Evolutionary conservation across 2,113 vertebrate species (phyloP).

Genomic region (Phylloscopus trochilus): DNA sequence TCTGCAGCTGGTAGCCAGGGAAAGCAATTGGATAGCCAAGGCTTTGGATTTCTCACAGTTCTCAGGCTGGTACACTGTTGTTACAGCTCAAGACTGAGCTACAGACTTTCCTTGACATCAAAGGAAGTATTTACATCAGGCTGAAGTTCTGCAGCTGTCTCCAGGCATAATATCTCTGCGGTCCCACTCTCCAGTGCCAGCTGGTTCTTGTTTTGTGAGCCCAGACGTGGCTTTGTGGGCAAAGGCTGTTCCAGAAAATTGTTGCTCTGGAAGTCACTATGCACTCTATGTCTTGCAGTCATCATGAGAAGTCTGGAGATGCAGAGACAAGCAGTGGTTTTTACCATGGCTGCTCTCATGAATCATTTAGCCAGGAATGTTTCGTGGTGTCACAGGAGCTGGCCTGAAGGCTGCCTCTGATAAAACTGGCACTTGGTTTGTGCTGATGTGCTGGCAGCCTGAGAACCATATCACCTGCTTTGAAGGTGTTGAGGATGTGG

Average conservation of each 20-base stretch:
- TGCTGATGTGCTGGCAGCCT: neutral
- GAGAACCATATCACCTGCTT: neutral
- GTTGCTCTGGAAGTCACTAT: neutral
- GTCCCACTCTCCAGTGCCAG: neutral
- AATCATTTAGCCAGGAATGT: neutral
- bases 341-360: neutral
- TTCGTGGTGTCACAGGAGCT: neutral
- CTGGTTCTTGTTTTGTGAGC: neutral
- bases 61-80: neutral
- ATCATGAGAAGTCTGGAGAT: neutral
- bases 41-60: neutral
- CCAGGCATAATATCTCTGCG: neutral
- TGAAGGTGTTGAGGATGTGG: neutral
- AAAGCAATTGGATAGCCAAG: neutral
- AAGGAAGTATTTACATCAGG: neutral
- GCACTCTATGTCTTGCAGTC: neutral
- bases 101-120: neutral
- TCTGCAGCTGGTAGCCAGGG: neutral
- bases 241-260: neutral
- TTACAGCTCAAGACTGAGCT: neutral
- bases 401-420: neutral
- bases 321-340: neutral
- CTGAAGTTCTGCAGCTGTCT: neutral
- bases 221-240: neutral
- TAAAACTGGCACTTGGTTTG: fast-evolving